Conservation (phyloP, 2,888 invertebrate genomes). For the Tryphoninae sp. region DNA sequence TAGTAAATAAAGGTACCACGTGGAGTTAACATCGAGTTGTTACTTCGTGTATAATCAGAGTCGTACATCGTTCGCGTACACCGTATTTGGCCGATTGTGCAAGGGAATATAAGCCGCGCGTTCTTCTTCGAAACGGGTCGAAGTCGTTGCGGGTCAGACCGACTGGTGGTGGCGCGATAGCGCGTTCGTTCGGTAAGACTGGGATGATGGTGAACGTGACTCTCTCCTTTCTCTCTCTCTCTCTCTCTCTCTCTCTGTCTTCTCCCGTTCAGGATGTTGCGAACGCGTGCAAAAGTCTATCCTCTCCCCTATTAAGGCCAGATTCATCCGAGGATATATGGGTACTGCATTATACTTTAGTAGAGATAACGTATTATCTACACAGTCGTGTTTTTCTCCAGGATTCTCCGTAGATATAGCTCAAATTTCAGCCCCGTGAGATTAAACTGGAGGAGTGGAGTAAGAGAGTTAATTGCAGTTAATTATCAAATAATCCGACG, state of each 20-base stretch:
- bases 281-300: slow-evolving; percentile 22
- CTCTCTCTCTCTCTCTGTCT: slow-evolving; percentile 14
- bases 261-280: slow-evolving; percentile 41
- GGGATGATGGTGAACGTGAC: slow-evolving; percentile 55
- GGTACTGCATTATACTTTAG: slow-evolving; percentile 12
- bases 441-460: no score
- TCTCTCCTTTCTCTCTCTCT: slow-evolving; percentile 21
- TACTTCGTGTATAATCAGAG: slow-evolving; percentile 61
- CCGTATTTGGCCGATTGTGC: slow-evolving; percentile 72
- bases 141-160: slow-evolving; percentile 48
- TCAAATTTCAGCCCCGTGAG: no score
- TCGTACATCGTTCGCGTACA: slow-evolving; percentile 62
- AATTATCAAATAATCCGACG: no score
- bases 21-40: slow-evolving; percentile 56
- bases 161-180: slow-evolving; percentile 20
- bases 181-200: slow-evolving; percentile 15
- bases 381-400: neutral
- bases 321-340: slow-evolving; percentile 12
- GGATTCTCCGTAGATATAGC: no score
- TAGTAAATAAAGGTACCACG: slow-evolving; percentile 49
- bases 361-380: slow-evolving; percentile 17
- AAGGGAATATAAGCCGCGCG: slow-evolving; percentile 59
- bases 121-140: slow-evolving; percentile 65
- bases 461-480: no score
- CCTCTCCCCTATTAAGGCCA: slow-evolving; percentile 12